Percentiles rank a stretch among this genome's conserved stretches.
These are phyloP conservation scores for Strigamia maritima DNA, from an alignment of 2,888 invertebrate genomes.

Conservation along the genomic window DNA sequence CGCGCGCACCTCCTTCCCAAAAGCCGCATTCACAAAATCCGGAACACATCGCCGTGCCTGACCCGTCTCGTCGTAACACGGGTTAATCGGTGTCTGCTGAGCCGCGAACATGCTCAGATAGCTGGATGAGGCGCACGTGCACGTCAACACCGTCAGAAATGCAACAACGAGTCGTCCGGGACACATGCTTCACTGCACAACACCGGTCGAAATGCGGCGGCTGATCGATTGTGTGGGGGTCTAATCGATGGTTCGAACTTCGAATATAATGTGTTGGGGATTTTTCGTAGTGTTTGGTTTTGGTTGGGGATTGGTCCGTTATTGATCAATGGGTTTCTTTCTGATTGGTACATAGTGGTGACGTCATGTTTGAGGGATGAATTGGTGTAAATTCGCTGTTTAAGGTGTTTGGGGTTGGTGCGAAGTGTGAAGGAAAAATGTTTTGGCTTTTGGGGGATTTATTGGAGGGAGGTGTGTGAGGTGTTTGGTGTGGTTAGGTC, in stretches of 20 bases:
- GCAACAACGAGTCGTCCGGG: neutral
- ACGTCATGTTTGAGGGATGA: too few species aligned
- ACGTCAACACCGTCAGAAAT: neutral
- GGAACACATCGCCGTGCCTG: slow-evolving; percentile 89
- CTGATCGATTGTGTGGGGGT: neutral
- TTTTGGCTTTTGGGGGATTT: too few species aligned
- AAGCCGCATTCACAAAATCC: slow-evolving; percentile 98
- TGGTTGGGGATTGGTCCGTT: neutral
- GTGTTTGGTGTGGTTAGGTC: too few species aligned
- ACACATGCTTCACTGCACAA: neutral
- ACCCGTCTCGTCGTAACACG: slow-evolving; percentile 74
- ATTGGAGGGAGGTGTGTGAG: too few species aligned
- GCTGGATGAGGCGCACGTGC: slow-evolving; percentile 13
- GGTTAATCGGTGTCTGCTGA: slow-evolving; percentile 64
- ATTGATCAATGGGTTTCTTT: neutral
- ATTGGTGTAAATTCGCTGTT: too few species aligned
- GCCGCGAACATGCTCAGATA: slow-evolving; percentile 60
- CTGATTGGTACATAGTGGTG: neutral
- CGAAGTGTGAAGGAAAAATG: too few species aligned
- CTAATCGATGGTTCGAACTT: neutral
- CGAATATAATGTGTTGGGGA: neutral
- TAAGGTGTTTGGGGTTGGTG: too few species aligned
- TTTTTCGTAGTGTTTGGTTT: neutral
- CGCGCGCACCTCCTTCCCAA: slow-evolving; percentile 79
- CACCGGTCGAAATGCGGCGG: neutral